Conservation (phyloP, 2,888 invertebrate genomes). For the Caenorhabditis auriculariae region DNA sequence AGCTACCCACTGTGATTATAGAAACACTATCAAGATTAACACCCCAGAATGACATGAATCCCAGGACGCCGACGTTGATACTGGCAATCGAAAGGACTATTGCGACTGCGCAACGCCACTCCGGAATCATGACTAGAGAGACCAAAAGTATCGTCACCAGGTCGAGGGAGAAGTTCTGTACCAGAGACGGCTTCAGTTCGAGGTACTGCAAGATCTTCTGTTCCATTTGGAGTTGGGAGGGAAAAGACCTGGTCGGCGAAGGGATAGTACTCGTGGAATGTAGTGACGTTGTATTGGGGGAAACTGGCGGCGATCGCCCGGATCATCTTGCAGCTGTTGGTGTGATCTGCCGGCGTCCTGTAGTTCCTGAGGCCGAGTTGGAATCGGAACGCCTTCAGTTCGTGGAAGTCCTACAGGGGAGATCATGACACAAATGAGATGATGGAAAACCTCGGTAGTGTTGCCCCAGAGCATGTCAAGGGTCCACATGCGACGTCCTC, state of each 20-base stretch:
- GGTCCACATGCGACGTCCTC: conserved; percentile 59
- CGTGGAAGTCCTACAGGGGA: conserved; percentile 15
- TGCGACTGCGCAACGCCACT: conserved; percentile 84
- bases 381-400: conserved; percentile 57
- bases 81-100: conserved; percentile 85
- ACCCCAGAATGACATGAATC: conserved; percentile 63
- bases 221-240: neutral
- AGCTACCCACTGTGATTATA: conserved; percentile 78
- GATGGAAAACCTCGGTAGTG: conserved; percentile 1
- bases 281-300: conserved; percentile 76
- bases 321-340: conserved; percentile 64
- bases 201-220: conserved; percentile 45
- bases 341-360: conserved; percentile 60
- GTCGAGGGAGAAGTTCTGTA: conserved; percentile 79
- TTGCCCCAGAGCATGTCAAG: conserved; percentile 60
- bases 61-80: conserved; percentile 61
- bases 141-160: conserved; percentile 90
- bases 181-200: conserved; percentile 59
- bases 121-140: conserved; percentile 89
- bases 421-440: too few relatives aligned
- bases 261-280: conserved; percentile 92
- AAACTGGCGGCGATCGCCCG: conserved; percentile 44
- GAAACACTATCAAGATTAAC: conserved; percentile 79
- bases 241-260: conserved; percentile 76
- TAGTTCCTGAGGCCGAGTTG: conserved; percentile 61